phyloP scores from a whole-genome alignment of 1,140 invertebrate genomes.

The Micrasema minimum region DNA sequence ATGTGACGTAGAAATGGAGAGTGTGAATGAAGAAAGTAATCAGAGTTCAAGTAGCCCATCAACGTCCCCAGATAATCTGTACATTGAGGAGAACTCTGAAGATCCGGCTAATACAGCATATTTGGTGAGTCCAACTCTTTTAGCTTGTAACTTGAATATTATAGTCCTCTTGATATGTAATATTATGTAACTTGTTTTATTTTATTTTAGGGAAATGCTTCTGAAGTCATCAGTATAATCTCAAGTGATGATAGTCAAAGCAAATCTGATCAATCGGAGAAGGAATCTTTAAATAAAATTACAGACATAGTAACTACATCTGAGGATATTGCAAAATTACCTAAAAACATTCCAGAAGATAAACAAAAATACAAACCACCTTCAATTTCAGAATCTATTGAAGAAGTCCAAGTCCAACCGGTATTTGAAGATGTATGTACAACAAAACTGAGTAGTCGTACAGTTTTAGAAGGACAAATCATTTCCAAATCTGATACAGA shows the following conservation, averaged over 20 bases:
- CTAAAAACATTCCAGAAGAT: too few species aligned
- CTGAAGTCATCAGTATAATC: conserved; percentile 28
- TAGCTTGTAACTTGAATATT: not conserved
- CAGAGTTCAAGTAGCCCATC: conserved; percentile 23
- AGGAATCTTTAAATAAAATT: not conserved
- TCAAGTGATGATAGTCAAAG: conserved; percentile 33
- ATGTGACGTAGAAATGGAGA: conserved; percentile 41
- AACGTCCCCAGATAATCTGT: conserved; percentile 12
- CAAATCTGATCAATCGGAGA: conserved; percentile 9
- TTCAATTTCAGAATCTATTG: too few species aligned
- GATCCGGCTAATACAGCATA: conserved; percentile 41
- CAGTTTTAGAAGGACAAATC: too few species aligned
- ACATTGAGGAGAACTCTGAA: conserved; percentile 42
- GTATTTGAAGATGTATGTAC: too few species aligned
- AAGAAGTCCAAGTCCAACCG: too few species aligned
- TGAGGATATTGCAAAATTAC: not conserved
- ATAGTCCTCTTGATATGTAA: not conserved
- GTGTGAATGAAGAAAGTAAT: conserved; percentile 50
- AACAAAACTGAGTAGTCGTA: too few species aligned
- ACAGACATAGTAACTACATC: not conserved
- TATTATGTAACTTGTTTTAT: not conserved
- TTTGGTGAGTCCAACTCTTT: conserved; percentile 36
- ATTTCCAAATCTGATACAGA: too few species aligned
- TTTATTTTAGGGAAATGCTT: conserved; percentile 30
- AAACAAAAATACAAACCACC: too few species aligned